A percentile compares a stretch with the other conserved stretches of the same genome.
Evolutionary conservation across 2,797 vertebrate species (phyloP).

Genomic region (Rhodeus uyekii): DNA sequence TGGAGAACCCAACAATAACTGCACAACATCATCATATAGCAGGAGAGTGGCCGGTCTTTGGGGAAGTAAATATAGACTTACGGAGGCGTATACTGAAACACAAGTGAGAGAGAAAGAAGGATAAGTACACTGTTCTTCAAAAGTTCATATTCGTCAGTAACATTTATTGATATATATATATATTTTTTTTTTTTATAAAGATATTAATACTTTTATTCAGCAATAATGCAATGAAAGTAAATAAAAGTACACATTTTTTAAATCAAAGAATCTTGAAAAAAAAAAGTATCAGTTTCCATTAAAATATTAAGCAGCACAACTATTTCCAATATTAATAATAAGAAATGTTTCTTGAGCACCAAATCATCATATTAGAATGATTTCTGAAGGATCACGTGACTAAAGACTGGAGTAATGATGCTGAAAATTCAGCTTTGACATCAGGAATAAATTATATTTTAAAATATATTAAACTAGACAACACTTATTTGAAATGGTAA

Average conservation of each 20-base stretch:
- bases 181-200: not conserved
- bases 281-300: not conserved
- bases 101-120: not conserved
- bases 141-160: too few species aligned
- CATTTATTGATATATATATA: too few species aligned
- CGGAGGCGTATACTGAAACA: constrained; percentile 79
- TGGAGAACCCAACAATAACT: constrained; percentile 84
- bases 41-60: constrained; percentile 84
- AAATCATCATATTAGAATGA: not conserved
- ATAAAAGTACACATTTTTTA: too few species aligned
- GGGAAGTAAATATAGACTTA: constrained; percentile 84
- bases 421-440: not conserved
- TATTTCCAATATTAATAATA: not conserved
- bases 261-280: not conserved
- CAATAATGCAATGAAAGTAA: not conserved
- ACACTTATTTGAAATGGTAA: not conserved
- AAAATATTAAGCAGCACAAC: not conserved
- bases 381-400: not conserved
- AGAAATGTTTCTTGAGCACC: not conserved
- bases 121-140: not conserved
- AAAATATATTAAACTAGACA: not conserved
- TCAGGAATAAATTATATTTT: not conserved
- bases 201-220: not conserved
- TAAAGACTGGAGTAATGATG: not conserved
- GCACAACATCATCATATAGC: constrained; percentile 84